Evolutionary conservation across 1,140 invertebrate genomes (phyloP), one percentile per base, ranked within the genome.

Genomic region (Pseudachorutes palmiensis): DNA sequence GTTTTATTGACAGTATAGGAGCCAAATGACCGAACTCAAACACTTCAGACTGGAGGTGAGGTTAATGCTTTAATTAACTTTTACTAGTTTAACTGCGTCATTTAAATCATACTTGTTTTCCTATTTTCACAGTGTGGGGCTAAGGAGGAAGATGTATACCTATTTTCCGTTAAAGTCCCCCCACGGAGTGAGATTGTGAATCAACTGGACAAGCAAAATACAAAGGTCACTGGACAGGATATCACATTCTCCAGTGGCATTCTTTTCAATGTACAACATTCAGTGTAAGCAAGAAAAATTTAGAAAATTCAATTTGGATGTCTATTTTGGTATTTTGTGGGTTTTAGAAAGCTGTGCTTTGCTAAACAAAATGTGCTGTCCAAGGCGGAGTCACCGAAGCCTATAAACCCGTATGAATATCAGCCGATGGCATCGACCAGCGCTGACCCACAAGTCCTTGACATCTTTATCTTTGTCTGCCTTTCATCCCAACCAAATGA

Each of bases 161-260:
- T 62, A 2, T 69, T 68, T 2, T 68, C 70, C 22, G 36, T 71
- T 16, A 71, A 68, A 66, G 59, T 71, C 29, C 70, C 70, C 9
- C 30, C 33, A 2, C 32, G 41, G 12, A 41, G 22, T 45, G 61
- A 63, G 29, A 24, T 63, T 24, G 31, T 63, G 5, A 14, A 45
- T 5, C 61, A 63, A 29, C 30, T 63, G 14, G 61, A 41, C 2
- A 63, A 63, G 61, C 61, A 63, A 29, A 26, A 28, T 26, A 12
- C 36, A 45, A 63, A 32, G 26, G 32, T 63, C 31, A 31, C 14
- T 41, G 29, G 12, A 41, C 26, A 63, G 22, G 61, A 63, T 24
- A 14, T 63, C 22, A 41, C 32, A 1, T 71, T 68, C 41, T 5
- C n/a, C 29, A 68, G 66, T 41, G 70, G 70, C 28, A 65, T 71